A percentile compares a stretch with the other conserved stretches of the same genome.
These are phyloP conservation scores for Catocala nupta DNA, from an alignment of 2,888 invertebrate genomes.

Conservation along the genomic window DNA sequence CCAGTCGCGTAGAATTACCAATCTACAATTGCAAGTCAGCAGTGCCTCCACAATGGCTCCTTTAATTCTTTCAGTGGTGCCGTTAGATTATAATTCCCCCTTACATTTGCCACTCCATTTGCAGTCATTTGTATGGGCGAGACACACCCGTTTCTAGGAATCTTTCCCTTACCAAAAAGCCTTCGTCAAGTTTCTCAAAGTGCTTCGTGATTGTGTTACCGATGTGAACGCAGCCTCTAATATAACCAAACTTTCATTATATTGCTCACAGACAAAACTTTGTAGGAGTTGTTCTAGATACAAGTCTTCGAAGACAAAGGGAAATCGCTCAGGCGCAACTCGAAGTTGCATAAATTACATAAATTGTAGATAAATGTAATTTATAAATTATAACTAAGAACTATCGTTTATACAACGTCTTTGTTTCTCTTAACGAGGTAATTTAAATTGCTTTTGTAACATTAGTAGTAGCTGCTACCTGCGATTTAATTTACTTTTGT, in stretches of 20 bases:
- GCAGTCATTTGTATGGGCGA: conserved; percentile 80
- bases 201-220: conserved; percentile 80
- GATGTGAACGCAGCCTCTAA: conserved; percentile 62
- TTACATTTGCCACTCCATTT: conserved; percentile 66
- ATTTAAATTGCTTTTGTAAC: too few species aligned
- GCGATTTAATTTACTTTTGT: too few species aligned
- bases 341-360: neutral
- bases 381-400: too few species aligned
- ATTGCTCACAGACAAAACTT: conserved; percentile 47
- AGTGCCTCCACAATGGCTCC: conserved; percentile 21
- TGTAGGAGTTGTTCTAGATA: conserved; percentile 27
- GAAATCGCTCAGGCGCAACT: conserved; percentile 10
- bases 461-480: too few species aligned
- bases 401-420: too few species aligned
- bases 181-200: conserved; percentile 83
- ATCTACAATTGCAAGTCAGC: conserved; percentile 29
- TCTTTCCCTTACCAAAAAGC: conserved; percentile 80
- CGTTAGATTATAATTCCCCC: conserved; percentile 63
- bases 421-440: too few species aligned
- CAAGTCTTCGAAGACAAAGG: conserved; percentile 43
- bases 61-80: conserved; percentile 41
- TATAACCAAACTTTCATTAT: conserved; percentile 57
- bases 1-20: conserved; percentile 16
- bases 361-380: too few species aligned
- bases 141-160: conserved; percentile 66